phyloP scores from a whole-genome alignment of 1,140 invertebrate genomes.

The Mesaphorura yosii region DNA sequence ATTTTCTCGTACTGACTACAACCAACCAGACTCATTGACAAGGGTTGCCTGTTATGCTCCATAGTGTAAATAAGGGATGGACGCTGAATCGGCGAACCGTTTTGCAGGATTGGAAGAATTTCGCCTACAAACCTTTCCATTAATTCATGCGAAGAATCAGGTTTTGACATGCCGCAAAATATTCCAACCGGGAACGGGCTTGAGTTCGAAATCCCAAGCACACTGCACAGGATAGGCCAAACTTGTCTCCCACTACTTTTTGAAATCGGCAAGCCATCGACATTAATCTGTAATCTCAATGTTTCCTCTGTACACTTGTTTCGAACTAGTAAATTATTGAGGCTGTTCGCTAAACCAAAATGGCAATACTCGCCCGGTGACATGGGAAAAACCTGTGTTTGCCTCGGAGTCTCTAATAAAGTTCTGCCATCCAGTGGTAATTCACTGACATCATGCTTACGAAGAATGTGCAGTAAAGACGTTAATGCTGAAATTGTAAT shows the following conservation, averaged over 20 bases:
- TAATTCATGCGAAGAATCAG: conserved; percentile 20
- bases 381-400: not conserved
- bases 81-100: conserved; percentile 14
- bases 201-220: conserved; percentile 19
- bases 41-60: too few species aligned
- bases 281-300: conserved; percentile 3
- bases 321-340: not conserved
- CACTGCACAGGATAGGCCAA: conserved; percentile 32
- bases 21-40: too few species aligned
- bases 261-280: conserved; percentile 23
- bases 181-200: conserved; percentile 26
- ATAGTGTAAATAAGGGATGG: too few species aligned
- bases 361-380: conserved; percentile 1
- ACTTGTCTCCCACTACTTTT: conserved; percentile 12
- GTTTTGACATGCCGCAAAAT: conserved; percentile 26
- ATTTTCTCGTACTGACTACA: too few species aligned
- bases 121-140: conserved; percentile 27
- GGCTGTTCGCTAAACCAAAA: not conserved
- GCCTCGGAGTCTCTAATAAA: conserved; percentile 3
- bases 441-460: not conserved
- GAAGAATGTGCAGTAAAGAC: not conserved
- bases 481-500: not conserved
- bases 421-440: conserved; percentile 8
- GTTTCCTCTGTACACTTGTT: not conserved
- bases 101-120: not conserved